These are phyloP conservation scores for Drosophila ercepeae DNA, from an alignment of 1,140 invertebrate species.

Conservation along the genomic window DNA sequence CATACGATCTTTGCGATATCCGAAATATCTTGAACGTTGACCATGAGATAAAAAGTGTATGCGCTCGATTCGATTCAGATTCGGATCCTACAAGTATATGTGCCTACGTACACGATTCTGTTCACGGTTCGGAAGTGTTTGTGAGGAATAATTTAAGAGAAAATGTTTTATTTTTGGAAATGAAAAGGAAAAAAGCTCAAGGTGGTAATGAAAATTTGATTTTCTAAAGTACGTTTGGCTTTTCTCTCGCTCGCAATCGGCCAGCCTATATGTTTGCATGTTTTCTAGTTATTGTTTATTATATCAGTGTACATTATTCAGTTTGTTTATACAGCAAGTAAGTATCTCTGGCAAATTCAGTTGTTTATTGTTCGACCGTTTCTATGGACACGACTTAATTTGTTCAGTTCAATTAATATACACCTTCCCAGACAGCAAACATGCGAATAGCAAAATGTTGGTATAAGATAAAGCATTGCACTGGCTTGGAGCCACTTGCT, in stretches of 20 bases:
- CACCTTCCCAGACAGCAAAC: slow-evolving; percentile 43
- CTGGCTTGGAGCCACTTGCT: slow-evolving; percentile 8
- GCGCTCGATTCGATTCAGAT: slow-evolving; percentile 52
- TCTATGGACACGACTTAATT: slow-evolving; percentile 49
- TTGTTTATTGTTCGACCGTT: slow-evolving; percentile 42
- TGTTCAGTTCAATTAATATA: slow-evolving; percentile 32
- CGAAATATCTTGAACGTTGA: slow-evolving; percentile 64
- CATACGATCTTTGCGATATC: slow-evolving; percentile 45
- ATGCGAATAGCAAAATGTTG: slow-evolving; percentile 39
- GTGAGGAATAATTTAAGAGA: slow-evolving; percentile 61
- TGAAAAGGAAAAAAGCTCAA: slow-evolving; percentile 67
- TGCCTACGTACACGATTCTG: slow-evolving; percentile 26
- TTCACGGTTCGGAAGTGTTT: slow-evolving; percentile 13
- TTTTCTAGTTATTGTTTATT: slow-evolving; percentile 34
- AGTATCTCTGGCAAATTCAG: slow-evolving; percentile 21
- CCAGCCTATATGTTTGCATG: slow-evolving; percentile 20
- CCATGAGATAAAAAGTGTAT: slow-evolving; percentile 74
- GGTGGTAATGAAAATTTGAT: slow-evolving; percentile 67
- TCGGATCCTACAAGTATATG: slow-evolving; percentile 22
- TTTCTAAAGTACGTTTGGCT: slow-evolving; percentile 62
- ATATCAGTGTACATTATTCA: slow-evolving; percentile 40
- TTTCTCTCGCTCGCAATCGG: slow-evolving; percentile 34
- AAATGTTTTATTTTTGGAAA: slow-evolving; percentile 73
- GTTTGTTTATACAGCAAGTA: slow-evolving; percentile 32
- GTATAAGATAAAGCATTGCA: slow-evolving; percentile 39